These are phyloP conservation scores for Motacilla tschutschensis DNA, from an alignment of 2,113 vertebrate genomes.

Conservation along the genomic window DNA sequence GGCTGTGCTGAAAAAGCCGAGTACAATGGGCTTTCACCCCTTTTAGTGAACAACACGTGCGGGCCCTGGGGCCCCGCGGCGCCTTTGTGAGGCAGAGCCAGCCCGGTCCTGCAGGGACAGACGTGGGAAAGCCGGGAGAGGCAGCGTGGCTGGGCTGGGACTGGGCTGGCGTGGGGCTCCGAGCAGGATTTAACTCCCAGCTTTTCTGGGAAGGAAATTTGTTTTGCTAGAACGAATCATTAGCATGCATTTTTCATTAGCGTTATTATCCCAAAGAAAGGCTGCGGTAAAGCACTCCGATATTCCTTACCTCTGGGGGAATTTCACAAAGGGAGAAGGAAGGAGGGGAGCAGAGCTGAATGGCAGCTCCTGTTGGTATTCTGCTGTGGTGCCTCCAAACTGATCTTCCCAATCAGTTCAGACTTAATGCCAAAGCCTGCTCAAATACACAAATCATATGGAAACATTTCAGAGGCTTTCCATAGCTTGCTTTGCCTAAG, in stretches of 20 bases:
- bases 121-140: fast-evolving
- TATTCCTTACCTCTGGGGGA: neutral
- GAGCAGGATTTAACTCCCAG: neutral
- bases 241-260: slow-evolving; percentile 49
- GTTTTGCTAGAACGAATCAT: slow-evolving; percentile 47
- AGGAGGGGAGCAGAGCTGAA: neutral
- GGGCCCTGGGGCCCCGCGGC: fast-evolving
- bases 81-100: neutral
- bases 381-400: neutral
- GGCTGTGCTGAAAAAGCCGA: neutral
- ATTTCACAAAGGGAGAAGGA: neutral
- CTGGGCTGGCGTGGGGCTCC: neutral
- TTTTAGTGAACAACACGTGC: neutral
- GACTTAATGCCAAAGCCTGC: slow-evolving; percentile 44
- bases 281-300: neutral
- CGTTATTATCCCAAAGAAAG: slow-evolving; percentile 38
- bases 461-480: slow-evolving; percentile 12
- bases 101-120: neutral
- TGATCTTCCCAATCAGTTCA: slow-evolving; percentile 49
- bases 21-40: neutral
- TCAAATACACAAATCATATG: slow-evolving; percentile 1
- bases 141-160: neutral
- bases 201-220: slow-evolving; percentile 40
- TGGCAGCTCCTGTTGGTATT: slow-evolving; percentile 27
- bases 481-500: neutral